Percentiles rank a stretch among this genome's conserved stretches.
phyloP scores from a whole-genome alignment of 2,888 invertebrate species.

The Drosophila nr. perissopoda region DNA sequence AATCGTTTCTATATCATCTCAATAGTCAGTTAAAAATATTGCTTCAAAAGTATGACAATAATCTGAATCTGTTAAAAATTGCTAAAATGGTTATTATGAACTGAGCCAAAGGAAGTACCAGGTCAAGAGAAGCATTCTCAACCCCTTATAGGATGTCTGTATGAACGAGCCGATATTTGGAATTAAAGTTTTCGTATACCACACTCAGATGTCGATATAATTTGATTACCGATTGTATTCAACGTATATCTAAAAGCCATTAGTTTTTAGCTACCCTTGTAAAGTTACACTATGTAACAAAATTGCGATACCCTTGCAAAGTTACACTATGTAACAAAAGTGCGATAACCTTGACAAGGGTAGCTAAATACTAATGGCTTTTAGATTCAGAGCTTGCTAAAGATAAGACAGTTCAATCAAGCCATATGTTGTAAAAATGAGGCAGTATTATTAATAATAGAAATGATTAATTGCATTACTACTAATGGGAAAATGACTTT shows the following conservation, averaged over 20 bases:
- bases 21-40: neutral
- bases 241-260: no score
- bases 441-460: constrained; percentile 6
- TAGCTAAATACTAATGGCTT: neutral
- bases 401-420: constrained; percentile 10
- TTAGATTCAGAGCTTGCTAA: neutral
- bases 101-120: neutral
- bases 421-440: constrained; percentile 3
- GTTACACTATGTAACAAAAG: neutral
- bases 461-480: constrained; percentile 20
- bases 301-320: neutral
- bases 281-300: neutral
- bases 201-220: neutral
- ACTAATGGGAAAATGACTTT: constrained; percentile 10
- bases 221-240: neutral
- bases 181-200: neutral
- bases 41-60: neutral
- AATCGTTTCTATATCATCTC: neutral
- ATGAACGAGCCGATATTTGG: neutral
- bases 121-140: neutral
- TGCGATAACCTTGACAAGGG: neutral
- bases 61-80: neutral
- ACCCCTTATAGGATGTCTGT: neutral
- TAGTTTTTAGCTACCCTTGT: neutral
- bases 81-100: neutral